Percentiles rank a stretch among this genome's conserved stretches.
Conservation (phyloP, 1,140 invertebrate genomes). For the Cydia amplana region DNA sequence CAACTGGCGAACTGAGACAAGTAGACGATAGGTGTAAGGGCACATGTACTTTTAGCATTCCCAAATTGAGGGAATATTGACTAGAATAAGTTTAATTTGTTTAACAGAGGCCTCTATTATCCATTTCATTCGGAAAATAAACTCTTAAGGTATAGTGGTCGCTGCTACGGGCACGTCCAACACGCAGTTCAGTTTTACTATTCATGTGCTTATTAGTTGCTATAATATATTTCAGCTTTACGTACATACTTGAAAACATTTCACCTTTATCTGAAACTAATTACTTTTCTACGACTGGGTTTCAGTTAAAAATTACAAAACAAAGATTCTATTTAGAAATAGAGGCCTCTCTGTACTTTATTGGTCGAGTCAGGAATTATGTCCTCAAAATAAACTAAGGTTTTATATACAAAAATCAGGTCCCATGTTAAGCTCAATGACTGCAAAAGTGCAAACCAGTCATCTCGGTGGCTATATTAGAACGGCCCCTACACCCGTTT, state of each 20-base stretch:
- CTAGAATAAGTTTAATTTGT: neutral
- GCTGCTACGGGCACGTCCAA: neutral
- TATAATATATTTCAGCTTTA: no score
- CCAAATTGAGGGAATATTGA: neutral
- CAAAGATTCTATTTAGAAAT: neutral
- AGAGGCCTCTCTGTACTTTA: neutral
- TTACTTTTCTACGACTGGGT: neutral
- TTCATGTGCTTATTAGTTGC: no score
- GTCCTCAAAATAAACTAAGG: conserved; percentile 2
- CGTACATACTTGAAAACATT: no score
- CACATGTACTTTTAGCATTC: neutral
- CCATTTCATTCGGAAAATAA: neutral
- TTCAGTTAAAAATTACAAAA: no score
- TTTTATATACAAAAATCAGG: conserved; percentile 1
- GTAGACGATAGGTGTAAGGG: neutral
- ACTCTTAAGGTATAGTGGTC: neutral
- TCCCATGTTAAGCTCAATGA: conserved; percentile 6
- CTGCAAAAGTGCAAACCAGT: neutral
- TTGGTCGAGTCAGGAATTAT: conserved; percentile 3
- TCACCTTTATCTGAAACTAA: neutral
- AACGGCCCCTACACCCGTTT: neutral
- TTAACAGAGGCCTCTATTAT: neutral
- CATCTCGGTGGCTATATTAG: neutral
- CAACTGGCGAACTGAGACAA: neutral
- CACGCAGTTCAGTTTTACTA: neutral